Evolutionary conservation across 2,888 invertebrate genomes (phyloP), one percentile per base, ranked within the genome.

Genomic region (Helleia helle): DNA sequence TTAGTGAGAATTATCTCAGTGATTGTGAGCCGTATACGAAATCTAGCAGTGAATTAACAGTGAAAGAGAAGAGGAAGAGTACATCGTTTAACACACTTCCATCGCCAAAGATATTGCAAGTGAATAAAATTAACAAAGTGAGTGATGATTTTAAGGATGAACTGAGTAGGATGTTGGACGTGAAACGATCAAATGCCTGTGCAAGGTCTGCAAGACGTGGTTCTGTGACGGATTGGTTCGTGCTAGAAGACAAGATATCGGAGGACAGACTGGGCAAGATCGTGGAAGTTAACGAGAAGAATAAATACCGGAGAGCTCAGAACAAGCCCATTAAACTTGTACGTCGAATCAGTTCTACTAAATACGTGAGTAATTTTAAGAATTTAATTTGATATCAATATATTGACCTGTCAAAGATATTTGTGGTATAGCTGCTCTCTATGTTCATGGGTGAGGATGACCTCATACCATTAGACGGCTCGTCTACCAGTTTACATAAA

Each of bases 191-290:
- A 0, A 56, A 51, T 52, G 56, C 39, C 36, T 41, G 49, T 13
- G 47, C 52, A 25, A 58, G 52, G 39, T 53, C 57, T 17, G 59
- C 54, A 3, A 62, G 83, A 31, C 60, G 84, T 28, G 80, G 80
- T 2, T 84, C 84, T 0, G 83, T 80, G 42, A 84, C 84, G 2
- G 83, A 84, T 56, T 84, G 83, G 74, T 81, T 77, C 43, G 75
- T 84, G 48, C 52, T 84, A 26, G 84, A 84, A 50, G 84, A 84
- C 14, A 50, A 52, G 36, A 48, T 46, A 1, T 50, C 48, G 29
- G 46, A 41, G 9, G 49, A 47, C 9, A 40, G 37, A 9, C 38
- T 46, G 27, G 28, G 3, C 14, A 40, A 42, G 25, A 27, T 12
- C 12, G 46, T 26, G 17, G 41, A 41, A 12, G 26, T 27, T 1